These are phyloP conservation scores for Oegoconia quadripuncta DNA, from an alignment of 2,888 invertebrate species.

Conservation along the genomic window DNA sequence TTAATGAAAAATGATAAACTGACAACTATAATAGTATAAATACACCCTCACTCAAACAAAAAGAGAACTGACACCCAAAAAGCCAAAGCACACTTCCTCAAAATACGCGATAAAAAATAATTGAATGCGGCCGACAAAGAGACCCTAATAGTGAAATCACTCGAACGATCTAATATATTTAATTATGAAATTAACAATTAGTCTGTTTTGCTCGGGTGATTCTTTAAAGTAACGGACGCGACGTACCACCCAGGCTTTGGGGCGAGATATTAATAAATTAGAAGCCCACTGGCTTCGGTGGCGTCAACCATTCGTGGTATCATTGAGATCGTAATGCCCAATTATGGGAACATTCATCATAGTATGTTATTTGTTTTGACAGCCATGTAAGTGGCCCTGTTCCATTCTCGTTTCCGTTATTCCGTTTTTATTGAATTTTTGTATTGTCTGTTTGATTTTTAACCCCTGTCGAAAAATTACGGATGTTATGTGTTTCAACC, in stretches of 20 bases:
- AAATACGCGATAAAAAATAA: slow-evolving; percentile 21
- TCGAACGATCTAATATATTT: slow-evolving; percentile 45
- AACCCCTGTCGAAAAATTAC: too few species aligned
- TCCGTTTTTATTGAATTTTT: too few species aligned
- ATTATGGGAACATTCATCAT: slow-evolving; percentile 70
- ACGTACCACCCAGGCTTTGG: slow-evolving; percentile 37
- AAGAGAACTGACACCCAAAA: background rate
- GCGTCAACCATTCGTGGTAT: slow-evolving; percentile 38
- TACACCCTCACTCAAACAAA: too few species aligned
- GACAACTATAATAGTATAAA: too few species aligned
- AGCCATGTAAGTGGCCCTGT: slow-evolving; percentile 36
- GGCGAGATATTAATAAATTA: slow-evolving; percentile 46
- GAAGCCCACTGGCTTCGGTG: background rate
- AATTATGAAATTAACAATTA: slow-evolving; percentile 68
- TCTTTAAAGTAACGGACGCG: too few species aligned
- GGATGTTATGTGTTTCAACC: too few species aligned
- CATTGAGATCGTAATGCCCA: slow-evolving; percentile 51
- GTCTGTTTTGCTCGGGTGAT: slow-evolving; percentile 42
- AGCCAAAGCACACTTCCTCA: slow-evolving; percentile 4
- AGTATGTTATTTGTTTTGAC: slow-evolving; percentile 65
- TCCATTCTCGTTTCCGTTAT: too few species aligned
- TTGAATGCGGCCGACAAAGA: slow-evolving; percentile 16
- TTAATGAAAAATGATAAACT: too few species aligned
- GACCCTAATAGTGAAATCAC: slow-evolving; percentile 31
- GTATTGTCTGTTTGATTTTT: slow-evolving; percentile 23